Percentiles rank a stretch among this genome's conserved stretches.
Conservation (phyloP, 2,888 invertebrate species). For the Fragum fragum region DNA sequence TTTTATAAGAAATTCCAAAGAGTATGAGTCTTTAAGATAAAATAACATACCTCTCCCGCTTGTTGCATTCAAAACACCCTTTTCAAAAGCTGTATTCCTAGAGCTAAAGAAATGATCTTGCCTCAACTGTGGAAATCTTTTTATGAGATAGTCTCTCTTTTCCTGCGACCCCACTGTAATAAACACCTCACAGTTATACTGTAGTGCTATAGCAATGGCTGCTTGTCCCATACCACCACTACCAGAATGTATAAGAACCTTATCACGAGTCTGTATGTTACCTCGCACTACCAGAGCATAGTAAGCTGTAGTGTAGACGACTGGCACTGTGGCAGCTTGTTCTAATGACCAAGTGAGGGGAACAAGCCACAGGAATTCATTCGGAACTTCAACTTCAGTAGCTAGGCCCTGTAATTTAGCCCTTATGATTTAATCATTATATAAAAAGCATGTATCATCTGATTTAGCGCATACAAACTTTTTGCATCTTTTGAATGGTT, state of each 20-base stretch:
- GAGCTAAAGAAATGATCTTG: constrained; percentile 96
- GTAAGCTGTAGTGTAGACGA: constrained; percentile 95
- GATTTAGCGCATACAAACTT: too few relatives aligned
- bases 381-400: constrained; percentile 93
- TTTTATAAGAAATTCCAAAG: too few relatives aligned
- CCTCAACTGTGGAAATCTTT: constrained; percentile 94
- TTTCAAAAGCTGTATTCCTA: constrained; percentile 96
- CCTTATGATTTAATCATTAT: too few relatives aligned
- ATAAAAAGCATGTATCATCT: too few relatives aligned
- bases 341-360: constrained; percentile 95
- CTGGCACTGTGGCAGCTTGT: constrained; percentile 97
- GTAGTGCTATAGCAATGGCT: constrained; percentile 96
- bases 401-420: constrained; percentile 91
- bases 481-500: too few relatives aligned
- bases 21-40: too few relatives aligned
- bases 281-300: constrained; percentile 97
- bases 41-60: constrained; percentile 90
- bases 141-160: constrained; percentile 95
- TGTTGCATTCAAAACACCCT: constrained; percentile 94
- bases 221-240: constrained; percentile 99
- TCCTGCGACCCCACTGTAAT: constrained; percentile 96
- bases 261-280: constrained; percentile 93
- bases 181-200: constrained; percentile 92
- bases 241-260: constrained; percentile 97
- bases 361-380: constrained; percentile 92